phyloP scores from a whole-genome alignment of 2,888 invertebrate species.

The Anarsia innoxiella region DNA sequence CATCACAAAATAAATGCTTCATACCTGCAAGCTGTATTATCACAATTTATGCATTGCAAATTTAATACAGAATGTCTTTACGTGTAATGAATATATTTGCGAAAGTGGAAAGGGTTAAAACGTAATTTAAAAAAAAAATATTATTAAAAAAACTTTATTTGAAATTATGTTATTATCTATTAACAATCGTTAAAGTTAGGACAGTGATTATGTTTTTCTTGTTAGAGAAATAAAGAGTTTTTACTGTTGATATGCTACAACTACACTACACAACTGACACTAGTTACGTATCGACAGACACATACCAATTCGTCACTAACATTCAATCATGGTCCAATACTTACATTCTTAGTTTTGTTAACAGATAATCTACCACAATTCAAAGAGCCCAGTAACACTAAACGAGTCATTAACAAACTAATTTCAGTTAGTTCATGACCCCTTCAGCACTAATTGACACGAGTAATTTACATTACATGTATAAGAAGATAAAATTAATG shows the following conservation, averaged over 20 bases:
- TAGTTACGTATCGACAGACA: slow-evolving; percentile 14
- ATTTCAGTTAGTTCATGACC: no score
- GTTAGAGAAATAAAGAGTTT: slow-evolving; percentile 59
- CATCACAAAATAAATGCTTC: no score
- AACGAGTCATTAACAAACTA: slow-evolving; percentile 66
- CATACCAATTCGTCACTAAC: slow-evolving; percentile 17
- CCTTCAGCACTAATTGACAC: neutral
- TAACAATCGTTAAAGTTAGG: slow-evolving; percentile 71
- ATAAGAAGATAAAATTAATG: slow-evolving; percentile 73
- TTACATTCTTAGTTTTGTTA: slow-evolving; percentile 36
- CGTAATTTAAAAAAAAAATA: slow-evolving; percentile 6
- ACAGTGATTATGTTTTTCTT: slow-evolving; percentile 56
- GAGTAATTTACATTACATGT: slow-evolving; percentile 42
- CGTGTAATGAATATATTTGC: no score
- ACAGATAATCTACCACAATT: slow-evolving; percentile 72
- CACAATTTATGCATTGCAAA: no score
- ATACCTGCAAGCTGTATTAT: no score
- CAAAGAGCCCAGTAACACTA: slow-evolving; percentile 52
- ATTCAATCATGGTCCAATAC: slow-evolving; percentile 17
- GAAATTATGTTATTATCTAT: slow-evolving; percentile 74
- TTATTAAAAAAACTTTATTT: slow-evolving; percentile 66
- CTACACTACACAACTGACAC: slow-evolving; percentile 17
- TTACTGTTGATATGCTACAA: slow-evolving; percentile 66
- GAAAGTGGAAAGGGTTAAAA: no score
- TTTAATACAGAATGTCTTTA: no score